Conservation (phyloP, 2,888 invertebrate species). For the Trichopoda pennipes region DNA sequence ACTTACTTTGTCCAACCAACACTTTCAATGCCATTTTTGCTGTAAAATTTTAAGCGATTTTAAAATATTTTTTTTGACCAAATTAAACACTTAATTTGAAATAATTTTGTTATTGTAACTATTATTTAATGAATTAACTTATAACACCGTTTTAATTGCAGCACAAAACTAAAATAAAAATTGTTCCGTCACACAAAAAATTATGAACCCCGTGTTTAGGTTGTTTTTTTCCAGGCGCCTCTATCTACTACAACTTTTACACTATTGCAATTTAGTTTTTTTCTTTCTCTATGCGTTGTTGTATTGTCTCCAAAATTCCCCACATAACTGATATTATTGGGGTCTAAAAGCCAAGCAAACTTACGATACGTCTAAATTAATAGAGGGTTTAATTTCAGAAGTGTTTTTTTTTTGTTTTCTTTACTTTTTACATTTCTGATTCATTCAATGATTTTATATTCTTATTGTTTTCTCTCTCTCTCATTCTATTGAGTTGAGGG, state of each 20-base stretch:
- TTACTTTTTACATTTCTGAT: no score
- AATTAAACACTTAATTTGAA: background rate
- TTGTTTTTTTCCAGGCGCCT: constrained; percentile 62
- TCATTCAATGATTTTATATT: no score
- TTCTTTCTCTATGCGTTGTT: constrained; percentile 62
- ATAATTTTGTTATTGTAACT: constrained; percentile 27
- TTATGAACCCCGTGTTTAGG: constrained; percentile 69
- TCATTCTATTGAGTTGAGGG: background rate
- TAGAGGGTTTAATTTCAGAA: background rate
- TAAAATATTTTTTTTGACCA: background rate
- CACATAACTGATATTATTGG: constrained; percentile 62
- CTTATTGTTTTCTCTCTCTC: background rate
- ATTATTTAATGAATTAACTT: constrained; percentile 11
- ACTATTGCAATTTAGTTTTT: constrained; percentile 41
- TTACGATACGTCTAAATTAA: constrained; percentile 4
- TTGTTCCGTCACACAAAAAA: constrained; percentile 70
- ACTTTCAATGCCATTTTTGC: constrained; percentile 90
- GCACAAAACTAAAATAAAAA: constrained; percentile 55
- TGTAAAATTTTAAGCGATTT: constrained; percentile 41
- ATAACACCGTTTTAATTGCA: constrained; percentile 44
- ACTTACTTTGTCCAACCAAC: constrained; percentile 93
- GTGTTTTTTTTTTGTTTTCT: no score
- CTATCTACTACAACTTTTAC: constrained; percentile 55
- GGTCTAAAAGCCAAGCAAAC: constrained; percentile 1
- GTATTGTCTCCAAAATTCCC: constrained; percentile 67